Conservation (phyloP, 2,888 invertebrate genomes). For the Cheilosia soror region DNA sequence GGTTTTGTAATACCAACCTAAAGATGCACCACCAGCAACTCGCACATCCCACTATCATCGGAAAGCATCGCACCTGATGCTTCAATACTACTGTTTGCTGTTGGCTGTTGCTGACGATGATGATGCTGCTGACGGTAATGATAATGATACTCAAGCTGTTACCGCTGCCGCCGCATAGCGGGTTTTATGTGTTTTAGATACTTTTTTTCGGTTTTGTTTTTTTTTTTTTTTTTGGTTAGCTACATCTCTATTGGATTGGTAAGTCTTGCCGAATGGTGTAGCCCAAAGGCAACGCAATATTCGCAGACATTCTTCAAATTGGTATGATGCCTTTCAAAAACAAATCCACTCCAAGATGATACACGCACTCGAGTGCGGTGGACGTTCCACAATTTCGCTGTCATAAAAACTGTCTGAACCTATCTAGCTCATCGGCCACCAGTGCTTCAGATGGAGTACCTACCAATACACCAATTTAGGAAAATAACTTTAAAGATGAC, state of each 20-base stretch:
- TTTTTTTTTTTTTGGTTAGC: background rate
- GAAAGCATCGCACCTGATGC: constrained; percentile 53
- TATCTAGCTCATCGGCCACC: constrained; percentile 11
- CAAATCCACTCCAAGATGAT: constrained; percentile 2
- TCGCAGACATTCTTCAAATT: constrained; percentile 24
- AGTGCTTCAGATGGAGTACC: constrained; percentile 5
- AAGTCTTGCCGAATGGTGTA: constrained; percentile 14
- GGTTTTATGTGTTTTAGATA: constrained; percentile 20
- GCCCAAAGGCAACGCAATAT: constrained; percentile 24
- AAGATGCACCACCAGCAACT: constrained; percentile 47
- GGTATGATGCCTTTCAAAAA: constrained; percentile 56
- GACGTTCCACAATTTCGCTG: constrained; percentile 12
- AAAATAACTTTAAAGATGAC: constrained; percentile 38
- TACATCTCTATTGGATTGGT: constrained; percentile 18
- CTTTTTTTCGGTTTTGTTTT: background rate
- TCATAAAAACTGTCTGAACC: background rate
- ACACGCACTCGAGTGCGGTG: constrained; percentile 17
- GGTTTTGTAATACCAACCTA: constrained; percentile 58
- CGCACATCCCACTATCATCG: constrained; percentile 39
- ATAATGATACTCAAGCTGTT: constrained; percentile 6
- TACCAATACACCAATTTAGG: background rate
- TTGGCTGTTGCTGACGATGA: constrained; percentile 56
- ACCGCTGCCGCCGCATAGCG: constrained; percentile 18
- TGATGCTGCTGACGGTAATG: background rate
- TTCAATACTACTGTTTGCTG: constrained; percentile 33